Evolutionary conservation across 2,888 invertebrate species (phyloP).

Genomic region (Drosophila formosana): DNA sequence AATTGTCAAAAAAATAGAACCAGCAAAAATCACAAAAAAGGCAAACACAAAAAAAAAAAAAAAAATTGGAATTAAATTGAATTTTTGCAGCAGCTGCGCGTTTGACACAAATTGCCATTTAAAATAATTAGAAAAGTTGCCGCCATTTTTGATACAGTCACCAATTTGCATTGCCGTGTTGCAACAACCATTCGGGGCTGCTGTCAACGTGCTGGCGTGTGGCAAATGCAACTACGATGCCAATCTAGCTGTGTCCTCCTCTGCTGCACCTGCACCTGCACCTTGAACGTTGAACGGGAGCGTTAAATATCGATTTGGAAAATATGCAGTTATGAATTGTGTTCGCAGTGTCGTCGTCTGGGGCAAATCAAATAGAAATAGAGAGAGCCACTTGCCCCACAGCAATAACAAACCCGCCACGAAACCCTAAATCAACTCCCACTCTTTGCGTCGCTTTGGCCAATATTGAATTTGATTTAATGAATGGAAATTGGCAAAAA

Average conservation of each 20-base stretch:
- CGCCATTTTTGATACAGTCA: slow-evolving; percentile 51
- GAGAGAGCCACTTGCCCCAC: slow-evolving; percentile 27
- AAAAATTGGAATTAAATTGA: slow-evolving; percentile 25
- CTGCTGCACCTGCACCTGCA: neutral
- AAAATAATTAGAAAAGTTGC: slow-evolving; percentile 79
- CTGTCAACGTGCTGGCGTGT: slow-evolving; percentile 40
- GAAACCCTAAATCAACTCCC: slow-evolving; percentile 44
- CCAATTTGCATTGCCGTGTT: slow-evolving; percentile 36
- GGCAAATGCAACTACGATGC: slow-evolving; percentile 34
- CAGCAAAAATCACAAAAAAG: slow-evolving; percentile 5
- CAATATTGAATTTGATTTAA: slow-evolving; percentile 81
- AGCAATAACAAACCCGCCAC: slow-evolving; percentile 4
- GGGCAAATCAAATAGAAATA: slow-evolving; percentile 73
- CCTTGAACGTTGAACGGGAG: slow-evolving; percentile 24
- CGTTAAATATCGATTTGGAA: slow-evolving; percentile 77
- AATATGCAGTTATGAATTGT: slow-evolving; percentile 76
- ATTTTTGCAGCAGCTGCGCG: slow-evolving; percentile 50
- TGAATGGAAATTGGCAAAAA: slow-evolving; percentile 76
- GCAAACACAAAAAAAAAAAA: neutral
- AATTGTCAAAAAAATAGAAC: slow-evolving; percentile 36
- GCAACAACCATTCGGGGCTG: slow-evolving; percentile 27
- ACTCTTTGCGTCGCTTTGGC: slow-evolving; percentile 64
- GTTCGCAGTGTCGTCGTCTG: slow-evolving; percentile 37
- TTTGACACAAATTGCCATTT: slow-evolving; percentile 76
- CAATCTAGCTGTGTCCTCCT: slow-evolving; percentile 9